Conservation (phyloP, 2,888 invertebrate genomes). For the Clepsis dumicolana region DNA sequence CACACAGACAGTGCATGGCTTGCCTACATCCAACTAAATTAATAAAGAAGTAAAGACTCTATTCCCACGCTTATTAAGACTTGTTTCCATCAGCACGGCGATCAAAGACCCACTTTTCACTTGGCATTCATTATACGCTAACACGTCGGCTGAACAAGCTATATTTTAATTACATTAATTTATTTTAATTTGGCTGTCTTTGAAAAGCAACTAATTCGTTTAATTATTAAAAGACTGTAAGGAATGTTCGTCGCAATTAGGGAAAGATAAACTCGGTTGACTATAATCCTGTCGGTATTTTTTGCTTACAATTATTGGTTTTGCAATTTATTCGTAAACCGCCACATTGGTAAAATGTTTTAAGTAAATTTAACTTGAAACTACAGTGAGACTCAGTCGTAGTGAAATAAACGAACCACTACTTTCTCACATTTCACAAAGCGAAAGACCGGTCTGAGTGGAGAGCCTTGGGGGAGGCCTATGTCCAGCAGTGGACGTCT, state of each 20-base stretch:
- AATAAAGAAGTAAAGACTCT: background rate
- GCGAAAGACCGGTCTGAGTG: no score
- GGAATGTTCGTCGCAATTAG: conserved; percentile 16
- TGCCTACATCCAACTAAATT: background rate
- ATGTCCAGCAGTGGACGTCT: no score
- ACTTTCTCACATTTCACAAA: no score
- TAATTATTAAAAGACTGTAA: conserved; percentile 18
- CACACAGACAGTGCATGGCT: background rate
- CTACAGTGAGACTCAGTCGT: no score
- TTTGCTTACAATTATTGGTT: no score
- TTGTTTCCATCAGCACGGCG: background rate
- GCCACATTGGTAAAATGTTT: no score
- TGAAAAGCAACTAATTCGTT: conserved; percentile 32
- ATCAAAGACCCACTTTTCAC: conserved; percentile 17
- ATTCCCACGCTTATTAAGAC: background rate
- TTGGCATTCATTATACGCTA: conserved; percentile 31
- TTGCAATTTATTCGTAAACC: no score
- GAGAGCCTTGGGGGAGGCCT: no score
- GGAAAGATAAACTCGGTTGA: background rate
- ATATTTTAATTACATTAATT: conserved; percentile 42
- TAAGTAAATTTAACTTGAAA: no score
- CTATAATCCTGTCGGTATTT: no score
- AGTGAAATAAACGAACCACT: no score
- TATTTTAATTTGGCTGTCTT: conserved; percentile 42
- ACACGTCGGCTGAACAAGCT: conserved; percentile 29